phyloP scores from a whole-genome alignment of 1,140 invertebrate species.

The Glomeris maerens region DNA sequence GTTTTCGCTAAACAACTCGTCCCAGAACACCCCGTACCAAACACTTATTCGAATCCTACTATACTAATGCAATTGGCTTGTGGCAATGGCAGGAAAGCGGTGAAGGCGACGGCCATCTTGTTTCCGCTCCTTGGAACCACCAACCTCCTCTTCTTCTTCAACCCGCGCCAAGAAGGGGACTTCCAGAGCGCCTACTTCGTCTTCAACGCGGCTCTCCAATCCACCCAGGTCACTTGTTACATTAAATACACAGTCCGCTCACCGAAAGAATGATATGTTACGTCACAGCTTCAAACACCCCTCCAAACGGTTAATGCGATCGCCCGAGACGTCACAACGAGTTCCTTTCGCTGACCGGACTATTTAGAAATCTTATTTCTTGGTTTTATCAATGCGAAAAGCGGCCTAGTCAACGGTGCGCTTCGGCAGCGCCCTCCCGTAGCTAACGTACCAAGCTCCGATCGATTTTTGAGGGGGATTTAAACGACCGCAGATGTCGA shows the following conservation, averaged over 20 bases:
- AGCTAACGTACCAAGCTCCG: slow-evolving; percentile 10
- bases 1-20: too few relatives aligned
- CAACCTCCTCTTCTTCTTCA: slow-evolving; percentile 38
- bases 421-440: slow-evolving; percentile 8
- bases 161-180: slow-evolving; percentile 30
- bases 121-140: slow-evolving; percentile 42
- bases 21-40: too few relatives aligned
- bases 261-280: not conserved
- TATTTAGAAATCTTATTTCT: not conserved
- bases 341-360: too few relatives aligned
- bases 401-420: slow-evolving; percentile 2
- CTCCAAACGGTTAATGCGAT: too few relatives aligned
- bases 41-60: too few relatives aligned
- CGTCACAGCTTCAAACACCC: too few relatives aligned
- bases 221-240: slow-evolving; percentile 36
- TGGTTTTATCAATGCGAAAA: slow-evolving; percentile 1
- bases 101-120: slow-evolving; percentile 38
- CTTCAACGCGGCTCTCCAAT: slow-evolving; percentile 35
- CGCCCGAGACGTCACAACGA: too few relatives aligned
- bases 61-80: too few relatives aligned
- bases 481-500: not conserved
- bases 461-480: slow-evolving; percentile 4
- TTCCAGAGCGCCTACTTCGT: slow-evolving; percentile 33
- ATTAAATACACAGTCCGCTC: not conserved
- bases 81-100: slow-evolving; percentile 41